Evolutionary conservation across 2,888 invertebrate species (phyloP), one percentile per base, ranked within the genome.

Genomic region (Conchocele bisecta): DNA sequence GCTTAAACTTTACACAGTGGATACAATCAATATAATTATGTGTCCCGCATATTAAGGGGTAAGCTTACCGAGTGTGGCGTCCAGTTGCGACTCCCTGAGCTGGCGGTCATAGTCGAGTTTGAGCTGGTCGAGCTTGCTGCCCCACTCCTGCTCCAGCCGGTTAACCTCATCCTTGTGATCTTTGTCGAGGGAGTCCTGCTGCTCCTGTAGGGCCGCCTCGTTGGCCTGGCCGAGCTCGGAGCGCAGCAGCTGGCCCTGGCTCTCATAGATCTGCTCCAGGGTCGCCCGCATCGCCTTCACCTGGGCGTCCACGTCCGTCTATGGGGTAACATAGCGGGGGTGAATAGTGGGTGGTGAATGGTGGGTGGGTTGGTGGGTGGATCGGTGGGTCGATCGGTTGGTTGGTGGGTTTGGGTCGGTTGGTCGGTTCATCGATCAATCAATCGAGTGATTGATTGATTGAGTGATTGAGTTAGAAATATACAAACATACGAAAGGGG

Each of bases 191-290:
- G 63, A 60, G 15, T 87, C 81, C 15, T 71, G 56, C 2, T 81
- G 70, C 22, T 74, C 68, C 7, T 57, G 28, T 26, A 87, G 56
- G 17, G 79, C 74, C 9, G 63, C 57, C 28, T 80, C 76, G 33
- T 81, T 81, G 22, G 76, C 66, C 56, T 79, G 72, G 51, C 86
- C 79, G 13, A 83, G 59, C 31, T 84, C 79, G 3, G 81, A 75
- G 33, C 74, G 64, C n/a, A 78, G 65, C 31, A 88, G 68, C 24
- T 82, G 73, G 7, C 80, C 17, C 59, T 87, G 85, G 42, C 83
- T 81, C 20, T 53, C 70, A 65, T 88, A 83, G 24, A 87, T 82
- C 70, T 87, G 86, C 58, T 87, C 86, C 59, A 87, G 66, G 7
- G 86, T 83, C 35, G 82, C 56, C 46, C 81, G 66, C 80, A 86